Base-by-base conservation (phyloP, 2,888 invertebrate species). In the Stenolophus ochropezus region DNA sequence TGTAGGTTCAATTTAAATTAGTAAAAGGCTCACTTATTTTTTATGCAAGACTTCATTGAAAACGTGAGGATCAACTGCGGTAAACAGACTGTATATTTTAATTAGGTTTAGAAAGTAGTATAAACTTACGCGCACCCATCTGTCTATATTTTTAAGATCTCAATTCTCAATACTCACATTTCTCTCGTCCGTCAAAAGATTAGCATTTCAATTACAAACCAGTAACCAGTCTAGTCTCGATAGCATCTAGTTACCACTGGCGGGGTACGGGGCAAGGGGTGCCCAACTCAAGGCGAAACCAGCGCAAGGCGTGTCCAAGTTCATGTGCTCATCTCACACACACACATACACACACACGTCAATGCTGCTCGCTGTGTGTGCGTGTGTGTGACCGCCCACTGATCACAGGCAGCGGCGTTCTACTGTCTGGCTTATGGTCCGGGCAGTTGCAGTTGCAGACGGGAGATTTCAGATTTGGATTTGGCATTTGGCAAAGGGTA, bases 161-260 rank as follows among this genome's bases (percentile, higher is more conserved):
- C 33, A 42, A 42, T 42, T n/a, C n/a, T n/a, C n/a, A n/a, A n/a
- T n/a, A n/a, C n/a, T n/a, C n/a, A 42, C 11, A 2, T 42, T 51
- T 51, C 51, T 16, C 14, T 51, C 11, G 14, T 11, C 61, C n/a
- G 25, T 61, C 61, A 61, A 61, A 25, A 58, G 76, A 77, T 77
- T 77, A 77, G 76, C 58, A 77, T 77, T 77, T 77, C 76, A 77
- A 77, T 77, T 77, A 77, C 58, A 56, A 77, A 42, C 42, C 25
- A 75, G 75, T n/a, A n/a, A 75, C 75, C 58, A 58, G 76, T 77
- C 76, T 42, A 56, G 53, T 14, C 27, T 23, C 6, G 27, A 51
- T 53, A 27, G 23, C 75, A 77, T 27, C 56, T 77, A 21, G 61
- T 61, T 61, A 61, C 21, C 56, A 20, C 56, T 56, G 56, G 18